Percentiles rank a stretch among this genome's conserved stretches.
phyloP scores from a whole-genome alignment of 2,888 invertebrate species.

The Hirtodrosophila trivittata region DNA sequence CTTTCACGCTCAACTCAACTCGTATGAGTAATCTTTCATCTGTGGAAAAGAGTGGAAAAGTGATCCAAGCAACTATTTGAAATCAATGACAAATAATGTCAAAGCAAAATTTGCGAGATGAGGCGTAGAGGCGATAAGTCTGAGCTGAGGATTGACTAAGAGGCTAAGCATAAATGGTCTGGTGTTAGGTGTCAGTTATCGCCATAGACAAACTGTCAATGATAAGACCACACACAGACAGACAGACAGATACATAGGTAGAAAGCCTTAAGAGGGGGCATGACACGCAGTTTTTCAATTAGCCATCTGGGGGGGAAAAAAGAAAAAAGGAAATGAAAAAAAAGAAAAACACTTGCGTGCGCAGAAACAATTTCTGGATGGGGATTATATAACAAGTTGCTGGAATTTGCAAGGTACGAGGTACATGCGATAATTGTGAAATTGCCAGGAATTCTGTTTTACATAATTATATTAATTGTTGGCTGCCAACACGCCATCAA shows the following conservation, averaged over 20 bases:
- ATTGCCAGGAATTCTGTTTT: conserved; percentile 64
- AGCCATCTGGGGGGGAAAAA: conserved; percentile 22
- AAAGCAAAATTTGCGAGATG: conserved; percentile 28
- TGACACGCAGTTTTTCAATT: conserved; percentile 64
- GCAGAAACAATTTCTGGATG: conserved; percentile 47
- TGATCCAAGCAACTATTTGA: conserved; percentile 20
- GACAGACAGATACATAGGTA: background rate
- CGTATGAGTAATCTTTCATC: too few species aligned
- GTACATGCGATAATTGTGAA: conserved; percentile 63
- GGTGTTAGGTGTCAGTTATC: conserved; percentile 69
- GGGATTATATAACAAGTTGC: conserved; percentile 47
- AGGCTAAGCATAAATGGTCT: conserved; percentile 38
- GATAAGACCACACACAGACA: conserved; percentile 63
- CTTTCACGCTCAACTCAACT: too few species aligned
- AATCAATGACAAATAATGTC: conserved; percentile 59
- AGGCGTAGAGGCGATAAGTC: conserved; percentile 33
- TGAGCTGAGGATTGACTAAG: conserved; percentile 10
- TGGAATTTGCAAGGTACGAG: conserved; percentile 59
- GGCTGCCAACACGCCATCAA: conserved; percentile 36
- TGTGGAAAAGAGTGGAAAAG: conserved; percentile 4
- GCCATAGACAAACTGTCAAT: conserved; percentile 65
- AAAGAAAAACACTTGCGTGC: conserved; percentile 47
- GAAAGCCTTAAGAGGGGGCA: conserved; percentile 10
- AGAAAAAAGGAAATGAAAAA: background rate
- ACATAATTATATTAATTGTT: conserved; percentile 62